Conservation (phyloP, 2,888 invertebrate genomes). For the Chrysodeixis includens region DNA sequence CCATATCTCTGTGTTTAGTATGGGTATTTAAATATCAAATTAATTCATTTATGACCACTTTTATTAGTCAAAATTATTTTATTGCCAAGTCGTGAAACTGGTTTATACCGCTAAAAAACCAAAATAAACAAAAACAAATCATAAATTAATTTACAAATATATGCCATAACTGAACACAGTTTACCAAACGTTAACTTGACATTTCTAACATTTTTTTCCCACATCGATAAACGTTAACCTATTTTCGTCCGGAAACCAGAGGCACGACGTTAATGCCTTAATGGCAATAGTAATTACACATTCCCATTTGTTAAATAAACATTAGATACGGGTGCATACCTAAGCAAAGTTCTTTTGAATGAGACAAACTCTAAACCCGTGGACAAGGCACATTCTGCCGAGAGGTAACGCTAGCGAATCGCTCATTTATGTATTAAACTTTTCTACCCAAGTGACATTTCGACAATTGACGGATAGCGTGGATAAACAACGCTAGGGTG, state of each 20-base stretch:
- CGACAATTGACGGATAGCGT: too few relatives aligned
- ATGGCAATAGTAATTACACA: slow-evolving; percentile 18
- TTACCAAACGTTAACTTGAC: not conserved
- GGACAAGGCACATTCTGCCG: too few relatives aligned
- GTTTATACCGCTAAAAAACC: not conserved
- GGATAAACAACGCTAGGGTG: too few relatives aligned
- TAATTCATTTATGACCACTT: too few relatives aligned
- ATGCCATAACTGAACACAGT: not conserved
- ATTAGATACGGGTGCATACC: slow-evolving; percentile 21
- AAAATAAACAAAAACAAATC: not conserved
- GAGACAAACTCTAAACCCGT: not conserved
- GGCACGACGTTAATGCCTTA: slow-evolving; percentile 7
- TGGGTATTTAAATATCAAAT: too few relatives aligned
- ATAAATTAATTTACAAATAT: not conserved
- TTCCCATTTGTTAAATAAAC: slow-evolving; percentile 27
- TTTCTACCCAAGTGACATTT: too few relatives aligned
- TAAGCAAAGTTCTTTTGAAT: not conserved
- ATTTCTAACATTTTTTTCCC: not conserved
- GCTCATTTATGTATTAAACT: too few relatives aligned
- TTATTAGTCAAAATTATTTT: too few relatives aligned
- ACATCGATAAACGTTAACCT: not conserved
- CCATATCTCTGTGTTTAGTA: too few relatives aligned
- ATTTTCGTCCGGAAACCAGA: not conserved
- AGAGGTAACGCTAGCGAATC: too few relatives aligned
- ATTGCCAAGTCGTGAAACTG: too few relatives aligned